phyloP scores from a whole-genome alignment of 2,888 invertebrate species.

The Cephus pulcher region DNA sequence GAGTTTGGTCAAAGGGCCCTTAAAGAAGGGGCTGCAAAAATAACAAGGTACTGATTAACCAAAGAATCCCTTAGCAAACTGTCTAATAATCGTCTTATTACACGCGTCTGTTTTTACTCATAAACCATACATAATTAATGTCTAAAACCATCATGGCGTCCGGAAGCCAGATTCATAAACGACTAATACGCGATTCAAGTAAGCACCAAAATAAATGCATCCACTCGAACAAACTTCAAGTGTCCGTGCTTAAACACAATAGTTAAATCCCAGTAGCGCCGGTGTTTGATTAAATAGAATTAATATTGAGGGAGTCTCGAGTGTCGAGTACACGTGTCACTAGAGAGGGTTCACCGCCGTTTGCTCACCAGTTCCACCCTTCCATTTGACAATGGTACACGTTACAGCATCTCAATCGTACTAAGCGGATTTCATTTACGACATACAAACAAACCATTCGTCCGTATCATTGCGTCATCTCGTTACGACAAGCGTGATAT shows the following conservation, averaged over 20 bases:
- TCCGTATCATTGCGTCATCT: slow-evolving; percentile 7
- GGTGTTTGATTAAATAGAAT: slow-evolving; percentile 47
- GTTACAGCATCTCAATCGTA: slow-evolving; percentile 20
- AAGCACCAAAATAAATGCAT: not conserved
- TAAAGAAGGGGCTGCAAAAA: not conserved
- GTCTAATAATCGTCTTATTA: not conserved
- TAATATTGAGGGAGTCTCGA: slow-evolving; percentile 47
- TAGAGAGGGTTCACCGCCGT: slow-evolving; percentile 25
- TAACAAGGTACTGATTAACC: not conserved
- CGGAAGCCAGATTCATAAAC: not conserved
- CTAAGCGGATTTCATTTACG: slow-evolving; percentile 41
- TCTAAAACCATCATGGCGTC: not conserved
- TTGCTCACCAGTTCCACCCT: slow-evolving; percentile 33
- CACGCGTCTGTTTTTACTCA: not conserved
- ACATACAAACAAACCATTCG: slow-evolving; percentile 38
- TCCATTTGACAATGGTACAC: slow-evolving; percentile 13
- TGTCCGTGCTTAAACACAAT: not conserved
- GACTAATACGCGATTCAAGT: not conserved
- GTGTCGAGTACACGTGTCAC: slow-evolving; percentile 30
- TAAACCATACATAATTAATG: not conserved
- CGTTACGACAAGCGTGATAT: slow-evolving; percentile 2
- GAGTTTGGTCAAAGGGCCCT: not conserved
- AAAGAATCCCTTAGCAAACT: not conserved
- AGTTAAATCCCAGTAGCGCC: slow-evolving; percentile 15
- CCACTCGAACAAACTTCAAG: not conserved